Evolutionary conservation across 2,113 vertebrate species (phyloP).

Genomic region (Myocastor coypus): DNA sequence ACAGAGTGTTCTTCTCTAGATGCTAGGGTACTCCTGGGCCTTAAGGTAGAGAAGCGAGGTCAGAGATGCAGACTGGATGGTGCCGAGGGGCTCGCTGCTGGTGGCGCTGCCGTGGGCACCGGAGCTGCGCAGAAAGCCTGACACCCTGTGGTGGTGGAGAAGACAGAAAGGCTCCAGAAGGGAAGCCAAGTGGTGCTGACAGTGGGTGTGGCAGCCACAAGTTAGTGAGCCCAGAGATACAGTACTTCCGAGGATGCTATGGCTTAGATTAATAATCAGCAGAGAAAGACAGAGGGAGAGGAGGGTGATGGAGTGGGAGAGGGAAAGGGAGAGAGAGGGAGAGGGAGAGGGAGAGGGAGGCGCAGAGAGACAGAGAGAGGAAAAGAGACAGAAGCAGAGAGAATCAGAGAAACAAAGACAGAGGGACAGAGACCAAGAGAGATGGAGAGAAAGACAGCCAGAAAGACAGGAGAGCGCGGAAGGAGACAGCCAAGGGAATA

Average conservation of each 20-base stretch:
- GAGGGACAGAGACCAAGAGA: no score
- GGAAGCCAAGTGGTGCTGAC: background rate
- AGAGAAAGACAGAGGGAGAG: background rate
- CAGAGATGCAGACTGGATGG: background rate
- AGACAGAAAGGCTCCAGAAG: background rate
- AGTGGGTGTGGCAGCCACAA: background rate
- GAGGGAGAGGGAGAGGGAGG: no score
- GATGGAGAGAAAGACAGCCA: no score
- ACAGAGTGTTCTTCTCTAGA: background rate
- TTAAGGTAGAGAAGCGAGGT: background rate
- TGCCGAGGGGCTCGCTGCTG: background rate
- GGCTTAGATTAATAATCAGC: background rate
- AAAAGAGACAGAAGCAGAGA: no score
- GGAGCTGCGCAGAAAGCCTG: background rate
- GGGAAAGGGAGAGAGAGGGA: background rate
- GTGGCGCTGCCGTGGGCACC: background rate
- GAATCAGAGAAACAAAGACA: no score
- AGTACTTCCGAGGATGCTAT: background rate
- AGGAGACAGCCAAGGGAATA: background rate
- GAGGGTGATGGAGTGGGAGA: background rate
- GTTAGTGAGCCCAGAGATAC: background rate
- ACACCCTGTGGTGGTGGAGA: background rate
- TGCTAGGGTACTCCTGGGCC: background rate
- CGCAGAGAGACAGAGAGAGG: no score
- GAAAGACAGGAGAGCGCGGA: background rate